phyloP scores from a whole-genome alignment of 2,797 vertebrate species.

The Sciurus vulgaris region DNA sequence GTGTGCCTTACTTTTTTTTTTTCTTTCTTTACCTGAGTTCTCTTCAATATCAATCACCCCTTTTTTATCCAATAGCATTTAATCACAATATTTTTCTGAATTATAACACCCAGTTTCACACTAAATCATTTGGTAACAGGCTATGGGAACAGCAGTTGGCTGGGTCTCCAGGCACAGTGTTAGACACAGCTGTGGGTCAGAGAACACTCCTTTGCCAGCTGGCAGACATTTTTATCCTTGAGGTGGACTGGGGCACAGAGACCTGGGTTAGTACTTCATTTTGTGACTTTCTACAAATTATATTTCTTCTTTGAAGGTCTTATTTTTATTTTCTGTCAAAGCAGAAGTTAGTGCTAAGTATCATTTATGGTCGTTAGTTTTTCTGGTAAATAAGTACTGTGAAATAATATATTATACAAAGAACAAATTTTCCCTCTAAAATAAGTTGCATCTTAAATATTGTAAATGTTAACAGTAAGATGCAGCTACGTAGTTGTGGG shows the following conservation, averaged over 20 bases:
- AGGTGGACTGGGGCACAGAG: not conserved
- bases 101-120: not conserved
- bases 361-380: not conserved
- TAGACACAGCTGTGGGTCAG: not conserved
- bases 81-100: not conserved
- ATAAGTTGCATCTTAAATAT: not conserved
- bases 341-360: not conserved
- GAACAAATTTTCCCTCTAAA: not conserved
- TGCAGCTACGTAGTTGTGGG: not conserved
- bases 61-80: not conserved
- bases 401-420: constrained; percentile 11
- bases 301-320: not conserved
- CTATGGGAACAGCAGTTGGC: not conserved
- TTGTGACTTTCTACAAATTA: not conserved
- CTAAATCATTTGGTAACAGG: not conserved
- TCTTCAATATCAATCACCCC: not conserved
- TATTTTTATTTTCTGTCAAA: constrained; percentile 29
- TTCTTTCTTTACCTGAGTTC: not conserved
- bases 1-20: not conserved
- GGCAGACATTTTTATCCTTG: not conserved
- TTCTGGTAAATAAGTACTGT: constrained; percentile 35
- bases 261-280: not conserved
- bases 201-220: not conserved
- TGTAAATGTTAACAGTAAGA: not conserved
- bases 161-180: not conserved